phyloP scores from a whole-genome alignment of 2,888 invertebrate species.

The Lepidochitona cinerea region DNA sequence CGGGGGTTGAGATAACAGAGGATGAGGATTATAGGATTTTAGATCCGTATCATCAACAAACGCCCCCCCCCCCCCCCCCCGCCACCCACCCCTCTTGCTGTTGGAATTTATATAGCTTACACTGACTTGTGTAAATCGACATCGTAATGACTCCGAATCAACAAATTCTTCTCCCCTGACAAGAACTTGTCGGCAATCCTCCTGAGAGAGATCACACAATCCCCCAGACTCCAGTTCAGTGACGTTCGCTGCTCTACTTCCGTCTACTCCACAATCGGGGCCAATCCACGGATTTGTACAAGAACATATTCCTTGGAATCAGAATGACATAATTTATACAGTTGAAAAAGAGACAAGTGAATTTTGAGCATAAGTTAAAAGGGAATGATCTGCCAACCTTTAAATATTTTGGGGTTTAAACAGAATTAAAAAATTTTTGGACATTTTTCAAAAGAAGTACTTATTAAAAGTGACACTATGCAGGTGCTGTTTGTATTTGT shows the following conservation, averaged over 20 bases:
- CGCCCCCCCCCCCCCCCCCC: too few species aligned
- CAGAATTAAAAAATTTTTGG: too few species aligned
- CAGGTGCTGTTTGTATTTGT: too few species aligned
- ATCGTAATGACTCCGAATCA: neutral
- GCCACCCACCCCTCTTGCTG: too few species aligned
- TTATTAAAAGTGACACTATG: too few species aligned
- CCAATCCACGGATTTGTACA: neutral
- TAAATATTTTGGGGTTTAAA: too few species aligned
- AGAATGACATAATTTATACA: too few species aligned
- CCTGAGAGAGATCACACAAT: neutral
- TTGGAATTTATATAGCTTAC: too few species aligned
- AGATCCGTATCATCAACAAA: neutral
- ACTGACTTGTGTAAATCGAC: neutral
- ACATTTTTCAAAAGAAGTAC: too few species aligned
- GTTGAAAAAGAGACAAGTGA: too few species aligned
- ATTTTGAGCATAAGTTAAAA: too few species aligned
- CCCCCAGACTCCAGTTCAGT: neutral
- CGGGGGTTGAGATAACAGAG: neutral
- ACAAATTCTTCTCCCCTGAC: neutral
- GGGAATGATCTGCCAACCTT: too few species aligned
- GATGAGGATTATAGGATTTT: neutral
- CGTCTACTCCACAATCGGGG: neutral
- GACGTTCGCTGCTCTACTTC: neutral
- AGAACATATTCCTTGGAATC: neutral
- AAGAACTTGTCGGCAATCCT: neutral